Base-by-base conservation (phyloP, 1,140 invertebrate genomes). In the Plodia interpunctella region DNA sequence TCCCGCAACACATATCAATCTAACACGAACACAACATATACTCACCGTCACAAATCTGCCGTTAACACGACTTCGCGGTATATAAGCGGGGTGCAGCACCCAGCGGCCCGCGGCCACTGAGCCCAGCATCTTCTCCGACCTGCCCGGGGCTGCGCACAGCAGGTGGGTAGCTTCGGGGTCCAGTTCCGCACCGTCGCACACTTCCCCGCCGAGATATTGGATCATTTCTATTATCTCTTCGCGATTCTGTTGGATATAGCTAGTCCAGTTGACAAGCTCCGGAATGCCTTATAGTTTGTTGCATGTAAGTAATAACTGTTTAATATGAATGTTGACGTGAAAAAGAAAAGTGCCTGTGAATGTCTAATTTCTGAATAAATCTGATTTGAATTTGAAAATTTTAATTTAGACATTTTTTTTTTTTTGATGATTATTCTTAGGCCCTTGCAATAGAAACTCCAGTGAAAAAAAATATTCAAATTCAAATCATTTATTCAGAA, bases 41-140 rank as follows among this genome's bases (percentile, higher is more conserved):
- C 44, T 49, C 28, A 84, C 80, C 74, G 93, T 80, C 6, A 97
- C 74, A 73, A 97, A 97, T 56, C 74, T 72, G 0, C 92, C 92
- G 13, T 91, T 90, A 28, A 90, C 76, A 15, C 92, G 78, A 57
- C 94, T 96, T 49, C 93, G 91, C 11, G 93, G 91, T 84, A 75
- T n/a, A n/a, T 97, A 98, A 0, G 92, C 92, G 1, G 93, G 92
- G 75, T 96, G 94, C 8, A 98, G 79, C 2, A 98, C 91, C 96
- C 96, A 98, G 75, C 96, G 95, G 20, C 97, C 97, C 0, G 94
- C 91, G 0, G 97, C 96, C 38, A 98, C 93, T 66, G 94, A 94
- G 2, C 94, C 93, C 1, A 98, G 89, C 83, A 95, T 92, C 87
- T 97, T 97, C 90, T 98, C 97, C 78, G 96, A 97, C 65, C 96